phyloP scores from a whole-genome alignment of 37 sponge, comb jelly and placozoan species.

The Hexactinellida sp. region DNA sequence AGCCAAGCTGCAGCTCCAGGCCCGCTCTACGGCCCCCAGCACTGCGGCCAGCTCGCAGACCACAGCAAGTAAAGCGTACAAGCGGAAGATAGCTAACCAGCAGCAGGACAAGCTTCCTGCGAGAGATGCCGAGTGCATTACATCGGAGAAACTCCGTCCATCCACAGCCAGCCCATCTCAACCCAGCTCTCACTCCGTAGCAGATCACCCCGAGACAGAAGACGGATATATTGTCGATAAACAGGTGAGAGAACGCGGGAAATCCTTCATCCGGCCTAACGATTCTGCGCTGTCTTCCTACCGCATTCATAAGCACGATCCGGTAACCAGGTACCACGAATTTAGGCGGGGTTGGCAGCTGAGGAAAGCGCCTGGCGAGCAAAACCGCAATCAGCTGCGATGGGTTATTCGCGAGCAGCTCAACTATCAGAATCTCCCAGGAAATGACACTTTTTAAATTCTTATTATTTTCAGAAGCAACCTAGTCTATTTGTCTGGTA shows the following conservation, averaged over 20 bases:
- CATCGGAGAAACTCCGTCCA: background rate
- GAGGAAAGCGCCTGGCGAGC: constrained; percentile 45
- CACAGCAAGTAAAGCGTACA: background rate
- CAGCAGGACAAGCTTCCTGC: background rate
- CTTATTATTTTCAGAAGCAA: too few species aligned
- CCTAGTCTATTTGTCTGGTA: background rate
- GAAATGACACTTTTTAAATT: background rate
- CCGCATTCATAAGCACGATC: background rate
- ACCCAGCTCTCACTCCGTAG: background rate
- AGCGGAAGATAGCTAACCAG: background rate
- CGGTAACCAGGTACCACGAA: constrained; percentile 46
- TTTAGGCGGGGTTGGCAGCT: constrained; percentile 46
- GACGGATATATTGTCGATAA: background rate
- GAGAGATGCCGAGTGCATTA: background rate
- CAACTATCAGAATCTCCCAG: background rate
- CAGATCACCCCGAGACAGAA: background rate
- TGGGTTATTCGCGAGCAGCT: constrained; percentile 47
- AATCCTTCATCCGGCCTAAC: background rate
- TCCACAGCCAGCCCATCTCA: background rate
- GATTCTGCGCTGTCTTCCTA: background rate
- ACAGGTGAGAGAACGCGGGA: background rate
- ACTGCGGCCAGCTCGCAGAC: background rate
- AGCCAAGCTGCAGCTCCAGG: background rate
- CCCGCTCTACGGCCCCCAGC: background rate
- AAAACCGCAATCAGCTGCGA: constrained; percentile 34